These are phyloP conservation scores for Tolmerus cingulatus DNA, from an alignment of 2,888 invertebrate genomes.

Conservation along the genomic window DNA sequence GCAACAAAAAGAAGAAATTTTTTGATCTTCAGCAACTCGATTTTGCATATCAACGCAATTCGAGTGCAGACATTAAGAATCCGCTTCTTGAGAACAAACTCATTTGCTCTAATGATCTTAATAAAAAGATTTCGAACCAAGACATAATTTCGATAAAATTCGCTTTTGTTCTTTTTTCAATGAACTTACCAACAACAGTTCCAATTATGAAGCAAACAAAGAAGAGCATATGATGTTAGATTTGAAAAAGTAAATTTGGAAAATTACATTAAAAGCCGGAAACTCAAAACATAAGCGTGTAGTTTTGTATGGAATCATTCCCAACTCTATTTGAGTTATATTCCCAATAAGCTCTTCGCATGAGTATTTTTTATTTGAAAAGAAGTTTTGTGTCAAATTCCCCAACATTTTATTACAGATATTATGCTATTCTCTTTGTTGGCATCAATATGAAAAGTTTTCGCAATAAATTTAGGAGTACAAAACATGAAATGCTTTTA, in stretches of 20 bases:
- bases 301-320: background rate
- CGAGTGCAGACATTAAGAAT: background rate
- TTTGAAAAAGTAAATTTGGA: slow-evolving; percentile 52
- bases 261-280: slow-evolving; percentile 43
- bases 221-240: slow-evolving; percentile 55
- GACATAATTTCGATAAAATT: background rate
- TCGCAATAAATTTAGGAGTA: too few relatives aligned
- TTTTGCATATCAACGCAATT: slow-evolving; percentile 42
- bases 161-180: slow-evolving; percentile 40
- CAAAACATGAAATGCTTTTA: too few relatives aligned
- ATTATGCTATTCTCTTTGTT: too few relatives aligned
- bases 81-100: background rate
- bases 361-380: background rate
- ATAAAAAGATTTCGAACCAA: background rate
- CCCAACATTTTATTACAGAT: too few relatives aligned
- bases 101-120: background rate
- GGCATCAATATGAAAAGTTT: too few relatives aligned
- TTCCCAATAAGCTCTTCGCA: background rate
- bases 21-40: background rate
- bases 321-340: background rate
- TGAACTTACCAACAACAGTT: slow-evolving; percentile 51
- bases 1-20: slow-evolving; percentile 6
- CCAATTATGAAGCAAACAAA: slow-evolving; percentile 56
- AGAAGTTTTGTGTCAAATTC: too few relatives aligned
- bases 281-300: background rate